Evolutionary conservation across 1,140 invertebrate species (phyloP).

Genomic region (Diabrotica undecimpunctata): DNA sequence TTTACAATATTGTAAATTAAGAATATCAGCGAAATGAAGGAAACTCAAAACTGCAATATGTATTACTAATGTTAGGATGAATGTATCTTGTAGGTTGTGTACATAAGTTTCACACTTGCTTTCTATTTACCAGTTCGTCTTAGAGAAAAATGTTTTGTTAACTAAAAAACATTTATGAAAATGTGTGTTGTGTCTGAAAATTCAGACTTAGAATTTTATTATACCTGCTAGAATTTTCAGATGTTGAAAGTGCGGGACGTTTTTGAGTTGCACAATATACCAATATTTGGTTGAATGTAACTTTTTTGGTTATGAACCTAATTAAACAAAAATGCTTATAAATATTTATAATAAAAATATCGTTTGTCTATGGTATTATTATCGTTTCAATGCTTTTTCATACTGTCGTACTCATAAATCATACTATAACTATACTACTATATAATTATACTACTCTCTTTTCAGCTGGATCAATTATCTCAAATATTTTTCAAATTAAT

Average conservation of each 20-base stretch:
- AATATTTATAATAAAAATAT: not conserved
- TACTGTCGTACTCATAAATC: not conserved
- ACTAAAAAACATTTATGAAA: conserved; percentile 7
- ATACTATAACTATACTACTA: not conserved
- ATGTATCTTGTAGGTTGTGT: conserved; percentile 21
- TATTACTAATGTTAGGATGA: conserved; percentile 33
- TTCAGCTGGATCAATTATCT: too few species aligned
- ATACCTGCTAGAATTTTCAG: not conserved
- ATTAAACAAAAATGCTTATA: not conserved
- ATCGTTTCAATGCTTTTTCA: not conserved
- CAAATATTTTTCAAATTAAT: too few species aligned
- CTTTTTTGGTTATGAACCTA: not conserved
- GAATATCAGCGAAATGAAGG: too few species aligned
- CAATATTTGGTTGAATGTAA: not conserved
- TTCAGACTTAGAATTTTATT: not conserved
- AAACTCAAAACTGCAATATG: conserved; percentile 27
- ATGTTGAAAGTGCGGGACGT: conserved; percentile 8
- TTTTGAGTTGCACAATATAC: not conserved
- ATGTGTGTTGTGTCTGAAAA: conserved; percentile 1
- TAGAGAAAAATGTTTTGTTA: conserved; percentile 6
- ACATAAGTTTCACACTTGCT: conserved; percentile 11
- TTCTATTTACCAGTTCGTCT: conserved; percentile 6
- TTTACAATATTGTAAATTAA: too few species aligned
- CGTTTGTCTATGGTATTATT: not conserved
- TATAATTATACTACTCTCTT: not conserved